Evolutionary conservation across 2,888 invertebrate species (phyloP).

Genomic region (Priapulus caudatus): DNA sequence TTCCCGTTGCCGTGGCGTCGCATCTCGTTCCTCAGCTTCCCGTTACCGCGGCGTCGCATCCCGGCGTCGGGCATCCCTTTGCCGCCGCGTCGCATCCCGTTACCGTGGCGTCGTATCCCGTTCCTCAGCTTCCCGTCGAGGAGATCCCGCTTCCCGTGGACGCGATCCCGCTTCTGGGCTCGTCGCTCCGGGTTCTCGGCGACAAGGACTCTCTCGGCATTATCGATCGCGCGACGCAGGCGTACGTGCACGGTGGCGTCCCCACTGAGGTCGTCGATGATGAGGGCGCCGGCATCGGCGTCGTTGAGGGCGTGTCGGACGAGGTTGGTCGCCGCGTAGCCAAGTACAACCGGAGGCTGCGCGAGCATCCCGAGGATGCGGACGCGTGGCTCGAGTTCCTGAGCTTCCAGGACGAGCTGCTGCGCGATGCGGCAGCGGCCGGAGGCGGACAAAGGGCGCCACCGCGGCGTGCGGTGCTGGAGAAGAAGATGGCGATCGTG

Average conservation of each 20-base stretch:
- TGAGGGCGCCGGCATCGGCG: slow-evolving; percentile 1
- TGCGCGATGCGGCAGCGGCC: slow-evolving; percentile 13
- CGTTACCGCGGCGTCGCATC: too few species aligned
- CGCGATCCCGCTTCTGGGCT: too few species aligned
- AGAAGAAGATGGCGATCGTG: slow-evolving; percentile 39
- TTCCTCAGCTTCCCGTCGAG: not conserved
- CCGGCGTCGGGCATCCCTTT: too few species aligned
- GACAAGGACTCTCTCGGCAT: slow-evolving; percentile 20
- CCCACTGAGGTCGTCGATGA: too few species aligned
- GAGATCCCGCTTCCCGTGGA: not conserved
- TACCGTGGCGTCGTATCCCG: not conserved
- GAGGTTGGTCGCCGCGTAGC: slow-evolving; percentile 11
- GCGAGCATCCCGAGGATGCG: slow-evolving; percentile 34
- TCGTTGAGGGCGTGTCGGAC: not conserved
- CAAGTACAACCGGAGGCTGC: slow-evolving; percentile 32
- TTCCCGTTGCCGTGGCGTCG: not conserved
- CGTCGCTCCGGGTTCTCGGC: too few species aligned
- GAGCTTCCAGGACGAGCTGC: slow-evolving; percentile 36
- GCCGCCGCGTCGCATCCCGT: too few species aligned
- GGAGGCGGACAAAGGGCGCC: slow-evolving; percentile 9
- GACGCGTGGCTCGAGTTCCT: slow-evolving; percentile 40
- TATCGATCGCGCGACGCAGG: slow-evolving; percentile 28
- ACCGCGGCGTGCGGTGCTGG: slow-evolving; percentile 25
- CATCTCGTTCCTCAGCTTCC: not conserved
- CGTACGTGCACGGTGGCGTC: slow-evolving; percentile 30